Evolutionary conservation across 2,888 invertebrate genomes (phyloP).

Genomic region (Nomada flava): DNA sequence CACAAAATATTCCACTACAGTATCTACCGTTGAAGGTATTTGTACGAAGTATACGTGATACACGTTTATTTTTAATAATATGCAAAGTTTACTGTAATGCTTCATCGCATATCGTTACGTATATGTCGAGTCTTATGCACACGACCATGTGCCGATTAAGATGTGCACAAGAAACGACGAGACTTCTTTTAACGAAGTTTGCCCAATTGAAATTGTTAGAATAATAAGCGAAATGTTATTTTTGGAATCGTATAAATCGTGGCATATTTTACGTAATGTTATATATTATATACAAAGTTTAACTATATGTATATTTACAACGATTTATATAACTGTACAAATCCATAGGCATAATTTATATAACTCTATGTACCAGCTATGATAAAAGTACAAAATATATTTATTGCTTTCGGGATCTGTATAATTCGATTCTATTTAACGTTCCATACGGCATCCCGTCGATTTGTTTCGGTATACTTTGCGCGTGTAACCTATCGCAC

Average conservation of each 20-base stretch:
- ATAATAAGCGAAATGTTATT: slow-evolving; percentile 31
- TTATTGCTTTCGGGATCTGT: slow-evolving; percentile 16
- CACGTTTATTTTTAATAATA: slow-evolving; percentile 6
- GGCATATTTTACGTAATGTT: slow-evolving; percentile 35
- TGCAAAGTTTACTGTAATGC: background rate
- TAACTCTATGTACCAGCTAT: background rate
- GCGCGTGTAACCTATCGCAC: slow-evolving; percentile 25
- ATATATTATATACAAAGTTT: slow-evolving; percentile 8
- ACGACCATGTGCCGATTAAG: background rate
- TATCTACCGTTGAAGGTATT: slow-evolving; percentile 9
- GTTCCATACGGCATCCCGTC: slow-evolving; percentile 17
- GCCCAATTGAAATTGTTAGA: background rate
- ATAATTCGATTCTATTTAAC: slow-evolving; percentile 17
- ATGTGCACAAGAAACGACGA: background rate
- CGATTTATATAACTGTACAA: slow-evolving; percentile 25
- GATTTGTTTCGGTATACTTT: slow-evolving; percentile 36
- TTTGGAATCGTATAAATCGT: slow-evolving; percentile 33
- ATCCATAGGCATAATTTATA: slow-evolving; percentile 6
- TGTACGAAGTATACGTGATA: slow-evolving; percentile 1
- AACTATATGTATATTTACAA: slow-evolving; percentile 19
- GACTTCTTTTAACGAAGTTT: background rate
- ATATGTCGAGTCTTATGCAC: background rate
- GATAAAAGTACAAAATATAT: slow-evolving; percentile 31
- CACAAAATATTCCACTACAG: slow-evolving; percentile 3
- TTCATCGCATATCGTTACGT: slow-evolving; percentile 14